Conservation (phyloP, 2,113 vertebrate genomes). For the Lepus timidus region DNA sequence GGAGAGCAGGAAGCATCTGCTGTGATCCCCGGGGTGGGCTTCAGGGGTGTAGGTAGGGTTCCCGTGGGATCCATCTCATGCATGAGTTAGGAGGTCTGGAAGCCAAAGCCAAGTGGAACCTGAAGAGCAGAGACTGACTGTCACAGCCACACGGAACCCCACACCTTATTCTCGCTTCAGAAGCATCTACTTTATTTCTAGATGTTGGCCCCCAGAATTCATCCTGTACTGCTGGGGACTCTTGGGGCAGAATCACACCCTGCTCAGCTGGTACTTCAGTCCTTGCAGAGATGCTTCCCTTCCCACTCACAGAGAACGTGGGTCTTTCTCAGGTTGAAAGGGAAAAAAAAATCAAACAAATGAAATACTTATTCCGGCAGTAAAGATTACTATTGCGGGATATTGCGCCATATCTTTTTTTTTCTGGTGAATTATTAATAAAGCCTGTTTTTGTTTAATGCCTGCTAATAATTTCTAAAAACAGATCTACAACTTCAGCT, state of each 20-base stretch:
- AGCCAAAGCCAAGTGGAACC: not conserved
- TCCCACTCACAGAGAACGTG: slow-evolving; percentile 17
- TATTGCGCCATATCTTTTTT: slow-evolving; percentile 43
- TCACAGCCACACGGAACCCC: no score
- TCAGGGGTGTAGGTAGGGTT: fast-evolving
- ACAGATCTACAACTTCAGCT: slow-evolving; percentile 82
- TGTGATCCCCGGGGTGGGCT: not conserved
- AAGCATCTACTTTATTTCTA: not conserved
- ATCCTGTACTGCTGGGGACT: not conserved
- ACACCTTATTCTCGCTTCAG: not conserved
- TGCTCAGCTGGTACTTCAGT: not conserved
- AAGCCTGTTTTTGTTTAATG: slow-evolving; percentile 81
- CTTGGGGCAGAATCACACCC: not conserved
- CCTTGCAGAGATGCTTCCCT: not conserved
- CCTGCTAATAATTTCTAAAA: slow-evolving; percentile 83
- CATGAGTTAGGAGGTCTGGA: no score
- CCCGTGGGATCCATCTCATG: not conserved
- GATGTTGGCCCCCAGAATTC: not conserved
- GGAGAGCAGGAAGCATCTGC: not conserved
- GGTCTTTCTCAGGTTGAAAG: slow-evolving; percentile 39
- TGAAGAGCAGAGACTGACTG: not conserved
- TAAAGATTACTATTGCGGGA: slow-evolving; percentile 59
- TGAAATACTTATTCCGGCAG: slow-evolving; percentile 53
- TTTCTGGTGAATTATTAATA: slow-evolving; percentile 83
- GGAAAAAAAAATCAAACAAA: not conserved